Base-by-base conservation (phyloP, 2,113 vertebrate genomes). In the Spermophilus dauricus region DNA sequence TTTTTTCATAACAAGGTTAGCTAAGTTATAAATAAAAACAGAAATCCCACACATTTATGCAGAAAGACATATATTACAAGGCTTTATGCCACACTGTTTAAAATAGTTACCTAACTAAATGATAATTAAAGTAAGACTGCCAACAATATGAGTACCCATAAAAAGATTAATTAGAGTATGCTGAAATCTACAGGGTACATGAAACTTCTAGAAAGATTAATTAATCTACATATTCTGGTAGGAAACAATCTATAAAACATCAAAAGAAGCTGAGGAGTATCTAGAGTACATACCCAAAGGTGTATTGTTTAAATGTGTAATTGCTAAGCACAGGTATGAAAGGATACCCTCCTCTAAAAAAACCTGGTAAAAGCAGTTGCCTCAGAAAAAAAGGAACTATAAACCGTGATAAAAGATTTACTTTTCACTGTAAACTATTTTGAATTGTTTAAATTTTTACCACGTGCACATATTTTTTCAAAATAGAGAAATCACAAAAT, bases 1-100 rank as follows among this genome's bases (percentile, higher is more conserved):
- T 56, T 67, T 78, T 65, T 94, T 65, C 42, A 90, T 37, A 76
- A 76, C n/a, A 94, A 78, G 18, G 13, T 87, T 32, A 96, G 87
- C 69, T 69, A 91, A 63, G 48, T 86, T 81, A 89, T 53, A 93
- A 95, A 37, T 83, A 63, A 92, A 91, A 83, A 5, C 86, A 93
- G 63, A 89, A 96, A 94, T 53, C 45, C 83, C 56, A 76, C 34
- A 69, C 8, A 69, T 37, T 63, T 34, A 45, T 30, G 5, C 17
- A 91, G 26, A 72, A 84, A 77, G 67, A 56, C 16, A 48, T 18
- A 84, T 30, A 84, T 30, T 37, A 53, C 10, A 91, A 86, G 42
- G 48, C 37, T 96, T 86, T 78, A 61, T 90, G 72, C 37, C 90
- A 37, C 37, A 87, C 0, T 83, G 39, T 69, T 92, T 73, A 75